Percentiles rank a stretch among this genome's conserved stretches.
Evolutionary conservation across 2,113 vertebrate species (phyloP).

Genomic region (Chiloscyllium plagiosum): DNA sequence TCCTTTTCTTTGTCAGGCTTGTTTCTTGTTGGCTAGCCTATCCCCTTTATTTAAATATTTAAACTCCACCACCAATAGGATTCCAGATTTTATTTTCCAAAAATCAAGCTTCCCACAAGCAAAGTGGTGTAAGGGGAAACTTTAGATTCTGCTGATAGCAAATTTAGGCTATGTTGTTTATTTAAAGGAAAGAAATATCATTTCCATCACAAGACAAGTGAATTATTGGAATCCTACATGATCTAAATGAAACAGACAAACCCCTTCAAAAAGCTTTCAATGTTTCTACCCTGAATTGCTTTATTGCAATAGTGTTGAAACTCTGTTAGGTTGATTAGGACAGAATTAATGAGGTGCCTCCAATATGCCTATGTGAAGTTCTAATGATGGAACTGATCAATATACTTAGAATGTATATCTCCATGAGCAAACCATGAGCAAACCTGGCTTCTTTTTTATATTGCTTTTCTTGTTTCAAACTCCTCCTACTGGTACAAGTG

Average conservation of each 20-base stretch:
- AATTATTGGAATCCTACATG: neutral
- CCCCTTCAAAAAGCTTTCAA: neutral
- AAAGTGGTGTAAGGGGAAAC: neutral
- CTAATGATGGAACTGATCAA: too few species aligned
- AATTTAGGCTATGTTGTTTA: neutral
- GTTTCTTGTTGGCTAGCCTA: neutral
- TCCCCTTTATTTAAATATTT: constrained; percentile 4
- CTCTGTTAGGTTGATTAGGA: neutral
- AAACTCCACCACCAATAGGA: neutral
- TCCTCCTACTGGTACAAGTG: too few species aligned
- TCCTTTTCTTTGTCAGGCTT: neutral
- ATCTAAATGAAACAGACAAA: neutral
- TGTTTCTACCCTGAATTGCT: neutral
- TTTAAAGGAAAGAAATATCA: neutral
- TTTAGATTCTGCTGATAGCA: neutral
- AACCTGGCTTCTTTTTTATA: too few species aligned
- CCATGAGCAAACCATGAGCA: too few species aligned
- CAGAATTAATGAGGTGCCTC: neutral
- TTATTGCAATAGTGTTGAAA: neutral
- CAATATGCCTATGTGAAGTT: neutral
- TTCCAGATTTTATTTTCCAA: neutral
- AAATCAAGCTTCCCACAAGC: neutral
- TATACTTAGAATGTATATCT: too few species aligned
- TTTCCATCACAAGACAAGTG: neutral
- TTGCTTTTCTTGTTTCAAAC: too few species aligned